These are phyloP conservation scores for Orthosia gothica DNA, from an alignment of 2,888 invertebrate genomes.

Conservation along the genomic window DNA sequence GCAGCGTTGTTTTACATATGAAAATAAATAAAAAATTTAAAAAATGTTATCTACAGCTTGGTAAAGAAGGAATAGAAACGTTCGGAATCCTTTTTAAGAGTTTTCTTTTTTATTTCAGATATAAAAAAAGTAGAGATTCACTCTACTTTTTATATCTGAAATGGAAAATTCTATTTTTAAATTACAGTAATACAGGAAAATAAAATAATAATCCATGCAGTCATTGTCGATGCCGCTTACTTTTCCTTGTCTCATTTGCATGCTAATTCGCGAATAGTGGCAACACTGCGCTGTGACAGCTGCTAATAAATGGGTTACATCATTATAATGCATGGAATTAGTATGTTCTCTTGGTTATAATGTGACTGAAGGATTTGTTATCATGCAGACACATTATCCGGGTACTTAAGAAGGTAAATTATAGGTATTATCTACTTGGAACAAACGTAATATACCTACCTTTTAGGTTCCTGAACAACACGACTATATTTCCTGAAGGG, in stretches of 20 bases:
- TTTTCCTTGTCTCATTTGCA: conserved; percentile 34
- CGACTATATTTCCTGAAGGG: too few species aligned
- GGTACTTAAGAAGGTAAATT: neutral
- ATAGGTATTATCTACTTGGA: too few species aligned
- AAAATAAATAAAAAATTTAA: conserved; percentile 8
- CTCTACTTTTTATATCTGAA: neutral
- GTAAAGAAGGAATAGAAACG: neutral
- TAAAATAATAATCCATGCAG: conserved; percentile 14
- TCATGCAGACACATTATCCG: neutral
- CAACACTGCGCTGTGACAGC: conserved; percentile 25
- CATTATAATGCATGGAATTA: conserved; percentile 1
- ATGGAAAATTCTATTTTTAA: neutral
- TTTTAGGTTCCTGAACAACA: too few species aligned
- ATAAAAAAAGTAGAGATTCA: too few species aligned
- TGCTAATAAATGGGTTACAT: conserved; percentile 20
- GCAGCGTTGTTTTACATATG: conserved; percentile 16
- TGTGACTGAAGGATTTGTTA: too few species aligned
- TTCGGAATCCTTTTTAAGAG: neutral
- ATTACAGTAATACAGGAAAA: too few species aligned
- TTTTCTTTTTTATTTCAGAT: neutral
- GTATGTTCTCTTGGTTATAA: neutral
- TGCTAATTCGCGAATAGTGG: conserved; percentile 35
- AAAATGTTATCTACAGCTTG: neutral
- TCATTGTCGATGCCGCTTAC: conserved; percentile 6
- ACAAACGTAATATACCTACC: too few species aligned